A percentile compares a stretch with the other conserved stretches of the same genome.
Conservation (phyloP, 2,797 vertebrate species). For the Delichon dasypus region DNA sequence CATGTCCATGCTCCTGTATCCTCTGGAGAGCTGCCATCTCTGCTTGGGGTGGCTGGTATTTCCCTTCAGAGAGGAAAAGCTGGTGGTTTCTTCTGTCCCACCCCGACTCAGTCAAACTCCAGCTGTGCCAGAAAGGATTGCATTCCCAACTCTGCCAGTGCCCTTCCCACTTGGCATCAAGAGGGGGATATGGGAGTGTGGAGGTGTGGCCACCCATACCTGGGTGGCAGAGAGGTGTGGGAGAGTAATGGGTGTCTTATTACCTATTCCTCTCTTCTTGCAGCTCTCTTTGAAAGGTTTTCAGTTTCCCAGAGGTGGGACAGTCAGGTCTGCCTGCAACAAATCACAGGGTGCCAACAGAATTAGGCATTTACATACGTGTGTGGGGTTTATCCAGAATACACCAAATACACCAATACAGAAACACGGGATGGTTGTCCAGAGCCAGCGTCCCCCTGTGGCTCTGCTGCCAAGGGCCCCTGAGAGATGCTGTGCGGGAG, state of each 20-base stretch:
- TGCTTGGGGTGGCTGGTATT: not conserved
- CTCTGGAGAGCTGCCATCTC: not conserved
- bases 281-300: not conserved
- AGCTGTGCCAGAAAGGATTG: not conserved
- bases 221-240: not conserved
- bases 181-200: too few relatives aligned
- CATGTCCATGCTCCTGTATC: not conserved
- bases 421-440: not conserved
- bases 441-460: not conserved
- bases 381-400: not conserved
- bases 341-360: not conserved
- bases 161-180: not conserved
- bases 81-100: not conserved
- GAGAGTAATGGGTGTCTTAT: not conserved
- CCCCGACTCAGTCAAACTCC: not conserved
- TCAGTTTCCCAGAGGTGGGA: not conserved
- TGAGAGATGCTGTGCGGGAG: not conserved
- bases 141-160: not conserved
- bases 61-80: not conserved
- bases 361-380: accelerated
- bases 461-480: not conserved
- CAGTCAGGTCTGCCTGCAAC: not conserved
- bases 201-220: not conserved
- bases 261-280: not conserved
- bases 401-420: too few relatives aligned